Evolutionary conservation across 2,888 invertebrate genomes (phyloP), one percentile per base, ranked within the genome.

Genomic region (Euclidia mi): DNA sequence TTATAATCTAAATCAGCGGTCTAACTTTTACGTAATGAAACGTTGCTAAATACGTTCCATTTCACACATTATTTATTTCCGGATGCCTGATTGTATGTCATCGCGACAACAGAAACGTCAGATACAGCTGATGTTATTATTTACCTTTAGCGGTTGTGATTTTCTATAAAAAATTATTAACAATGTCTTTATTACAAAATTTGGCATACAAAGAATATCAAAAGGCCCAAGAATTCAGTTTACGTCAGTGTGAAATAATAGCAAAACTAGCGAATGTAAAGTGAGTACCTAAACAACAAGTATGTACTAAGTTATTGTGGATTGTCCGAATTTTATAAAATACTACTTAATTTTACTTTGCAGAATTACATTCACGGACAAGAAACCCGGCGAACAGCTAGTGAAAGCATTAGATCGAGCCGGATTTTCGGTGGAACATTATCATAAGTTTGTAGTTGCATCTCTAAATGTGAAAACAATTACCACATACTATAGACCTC

Each of bases 151-250:
- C 0, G 1, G 20, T 2, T 25, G 20, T 25, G 20, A 1, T 25
- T 0, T 25, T 6, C 4, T 25, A 7, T 3, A 6, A 25, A 25
- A 25, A 25, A 6, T 25, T 25, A 3, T 25, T 25, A 6, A 7
- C 3, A 66, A 92, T 92, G 93, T 92, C 92, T 44, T 68, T 94
- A 34, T 68, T 92, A 18, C 88, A 90, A 59, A 83, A 75, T 41
- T 76, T 94, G 52, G 58, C 90, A 0, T 92, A 88, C 57, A 71
- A 57, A 70, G 92, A 93, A 60, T 92, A 90, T 67, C 82, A 88
- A 76, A 82, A 74, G 53, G 88, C 85, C 11, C 69, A 79, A 52
- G 66, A 74, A 4, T 76, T 94, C 9, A 79, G 81, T 34, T 57
- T 71, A 34, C 85, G 86, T 50, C 82, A 86, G 52, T 94, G 94